A percentile compares a stretch with the other conserved stretches of the same genome.
Conservation (phyloP, 1,140 invertebrate species). For the Hycleus cichorii region DNA sequence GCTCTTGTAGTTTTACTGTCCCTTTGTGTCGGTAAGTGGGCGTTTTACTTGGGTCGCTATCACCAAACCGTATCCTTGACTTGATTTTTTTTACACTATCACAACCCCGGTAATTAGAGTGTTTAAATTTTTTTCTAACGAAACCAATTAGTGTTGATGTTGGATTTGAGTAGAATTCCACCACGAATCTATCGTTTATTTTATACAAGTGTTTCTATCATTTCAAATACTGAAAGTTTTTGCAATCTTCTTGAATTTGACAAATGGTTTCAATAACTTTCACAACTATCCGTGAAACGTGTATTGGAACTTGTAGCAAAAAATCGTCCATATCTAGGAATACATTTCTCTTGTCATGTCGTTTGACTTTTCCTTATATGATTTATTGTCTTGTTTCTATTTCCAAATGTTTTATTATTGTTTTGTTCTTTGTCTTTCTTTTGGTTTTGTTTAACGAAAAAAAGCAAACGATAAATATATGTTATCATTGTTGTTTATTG, state of each 20-base stretch:
- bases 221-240: background rate
- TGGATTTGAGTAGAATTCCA: background rate
- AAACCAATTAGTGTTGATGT: background rate
- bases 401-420: slow-evolving; percentile 16
- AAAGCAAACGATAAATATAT: too few relatives aligned
- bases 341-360: slow-evolving; percentile 30
- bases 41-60: background rate
- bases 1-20: slow-evolving; percentile 23
- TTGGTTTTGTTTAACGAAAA: background rate
- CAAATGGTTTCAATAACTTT: slow-evolving; percentile 31
- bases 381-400: slow-evolving; percentile 26
- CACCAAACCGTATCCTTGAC: background rate
- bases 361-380: slow-evolving; percentile 20
- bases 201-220: background rate
- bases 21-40: slow-evolving; percentile 12
- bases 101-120: too few relatives aligned
- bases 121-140: too few relatives aligned
- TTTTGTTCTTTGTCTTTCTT: background rate
- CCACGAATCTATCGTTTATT: background rate
- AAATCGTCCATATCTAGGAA: slow-evolving; percentile 20
- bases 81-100: too few relatives aligned
- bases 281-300: slow-evolving; percentile 11
- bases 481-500: background rate
- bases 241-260: slow-evolving; percentile 20
- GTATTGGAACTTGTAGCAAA: slow-evolving; percentile 20